Evolutionary conservation across 2,888 invertebrate species (phyloP).

Genomic region (Eupsilia transversa): DNA sequence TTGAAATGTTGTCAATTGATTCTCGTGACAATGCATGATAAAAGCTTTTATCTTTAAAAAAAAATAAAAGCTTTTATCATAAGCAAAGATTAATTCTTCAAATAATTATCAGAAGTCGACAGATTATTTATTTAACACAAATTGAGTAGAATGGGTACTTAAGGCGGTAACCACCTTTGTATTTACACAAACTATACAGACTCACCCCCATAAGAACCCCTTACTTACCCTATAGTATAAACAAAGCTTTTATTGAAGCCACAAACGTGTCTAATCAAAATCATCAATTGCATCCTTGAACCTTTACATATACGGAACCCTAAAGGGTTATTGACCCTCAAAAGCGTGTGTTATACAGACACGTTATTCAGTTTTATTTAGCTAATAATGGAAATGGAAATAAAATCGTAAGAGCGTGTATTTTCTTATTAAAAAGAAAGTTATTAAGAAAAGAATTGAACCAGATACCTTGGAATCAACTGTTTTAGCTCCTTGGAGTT

Average conservation of each 20-base stretch:
- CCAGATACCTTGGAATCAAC: not conserved
- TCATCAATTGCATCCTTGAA: slow-evolving; percentile 54
- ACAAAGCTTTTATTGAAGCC: slow-evolving; percentile 55
- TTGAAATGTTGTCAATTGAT: too few relatives aligned
- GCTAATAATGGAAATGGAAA: not conserved
- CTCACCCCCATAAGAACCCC: slow-evolving; percentile 25
- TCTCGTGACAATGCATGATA: too few relatives aligned
- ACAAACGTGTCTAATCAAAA: slow-evolving; percentile 55
- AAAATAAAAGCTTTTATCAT: too few relatives aligned
- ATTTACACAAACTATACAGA: slow-evolving; percentile 38
- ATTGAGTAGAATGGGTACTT: slow-evolving; percentile 13
- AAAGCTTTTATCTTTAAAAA: too few relatives aligned
- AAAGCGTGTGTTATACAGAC: not conserved
- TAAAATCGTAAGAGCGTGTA: not conserved
- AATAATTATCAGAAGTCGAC: slow-evolving; percentile 8
- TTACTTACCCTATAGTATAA: slow-evolving; percentile 34
- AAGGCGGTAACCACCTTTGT: slow-evolving; percentile 23
- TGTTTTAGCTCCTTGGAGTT: not conserved
- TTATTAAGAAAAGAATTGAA: not conserved
- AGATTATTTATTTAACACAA: slow-evolving; percentile 42
- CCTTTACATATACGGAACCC: slow-evolving; percentile 12
- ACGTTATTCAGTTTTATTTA: slow-evolving; percentile 9
- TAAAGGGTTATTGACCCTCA: slow-evolving; percentile 41
- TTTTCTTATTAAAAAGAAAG: not conserved
- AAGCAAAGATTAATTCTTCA: slow-evolving; percentile 1